phyloP scores from a whole-genome alignment of 2,888 invertebrate genomes.

The Watsonalla cultraria region DNA sequence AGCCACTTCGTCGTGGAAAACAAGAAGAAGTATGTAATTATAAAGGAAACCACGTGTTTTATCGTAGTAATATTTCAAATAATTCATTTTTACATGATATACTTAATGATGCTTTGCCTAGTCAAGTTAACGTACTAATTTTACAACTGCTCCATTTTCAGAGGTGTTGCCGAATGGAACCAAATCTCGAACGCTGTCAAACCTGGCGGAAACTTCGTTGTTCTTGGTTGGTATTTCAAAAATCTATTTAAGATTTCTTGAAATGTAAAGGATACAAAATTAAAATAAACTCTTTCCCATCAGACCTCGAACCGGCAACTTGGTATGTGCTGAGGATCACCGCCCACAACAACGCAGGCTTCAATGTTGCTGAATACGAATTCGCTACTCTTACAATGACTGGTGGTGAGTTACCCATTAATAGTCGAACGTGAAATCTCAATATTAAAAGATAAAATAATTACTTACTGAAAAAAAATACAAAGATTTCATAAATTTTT shows the following conservation, averaged over 20 bases:
- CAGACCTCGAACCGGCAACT: conserved; percentile 93
- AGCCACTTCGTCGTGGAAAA: conserved; percentile 96
- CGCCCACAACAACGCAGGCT: conserved; percentile 97
- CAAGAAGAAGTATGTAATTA: conserved; percentile 86
- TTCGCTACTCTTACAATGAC: conserved; percentile 96
- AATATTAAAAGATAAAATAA: no score
- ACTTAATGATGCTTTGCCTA: no score
- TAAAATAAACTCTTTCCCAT: conserved; percentile 4
- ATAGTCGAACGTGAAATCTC: background rate
- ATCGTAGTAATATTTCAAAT: no score
- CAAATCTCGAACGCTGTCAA: conserved; percentile 96
- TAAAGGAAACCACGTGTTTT: no score
- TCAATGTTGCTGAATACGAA: conserved; percentile 96
- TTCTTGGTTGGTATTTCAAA: conserved; percentile 72
- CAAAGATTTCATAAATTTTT: no score
- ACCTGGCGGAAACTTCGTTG: conserved; percentile 93
- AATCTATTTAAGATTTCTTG: background rate
- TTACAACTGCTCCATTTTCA: conserved; percentile 36
- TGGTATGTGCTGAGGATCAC: conserved; percentile 96
- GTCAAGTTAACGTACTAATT: no score
- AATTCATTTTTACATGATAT: no score
- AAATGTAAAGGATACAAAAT: background rate
- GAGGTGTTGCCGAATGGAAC: conserved; percentile 93
- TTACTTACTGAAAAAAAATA: no score
- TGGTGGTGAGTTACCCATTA: conserved; percentile 84